phyloP scores from a whole-genome alignment of 1,140 invertebrate species.

The Penaeus chinensis region DNA sequence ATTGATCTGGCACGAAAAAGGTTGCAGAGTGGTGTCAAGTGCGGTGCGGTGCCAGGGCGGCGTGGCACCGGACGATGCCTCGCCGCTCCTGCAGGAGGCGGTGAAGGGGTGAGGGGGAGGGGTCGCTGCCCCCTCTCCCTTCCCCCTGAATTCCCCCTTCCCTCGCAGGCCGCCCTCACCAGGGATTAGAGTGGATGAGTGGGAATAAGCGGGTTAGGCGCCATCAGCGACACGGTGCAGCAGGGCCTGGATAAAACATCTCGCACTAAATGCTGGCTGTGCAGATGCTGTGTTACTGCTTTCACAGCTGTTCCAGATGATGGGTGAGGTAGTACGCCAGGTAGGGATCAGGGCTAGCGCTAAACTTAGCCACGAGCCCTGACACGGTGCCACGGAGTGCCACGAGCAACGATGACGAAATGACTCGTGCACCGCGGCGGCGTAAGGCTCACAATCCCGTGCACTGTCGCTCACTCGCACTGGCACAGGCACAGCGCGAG shows the following conservation, averaged over 20 bases:
- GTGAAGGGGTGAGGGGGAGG: slow-evolving; percentile 15
- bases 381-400: slow-evolving; percentile 42
- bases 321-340: slow-evolving; percentile 34
- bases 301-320: slow-evolving; percentile 18
- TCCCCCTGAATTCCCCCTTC: neutral
- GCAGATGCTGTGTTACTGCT: too few relatives aligned
- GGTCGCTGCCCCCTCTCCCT: slow-evolving; percentile 6
- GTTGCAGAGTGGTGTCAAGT: too few relatives aligned
- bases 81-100: neutral
- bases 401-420: slow-evolving; percentile 22
- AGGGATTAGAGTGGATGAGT: slow-evolving; percentile 32
- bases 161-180: slow-evolving; percentile 21
- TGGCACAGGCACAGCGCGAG: neutral
- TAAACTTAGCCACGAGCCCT: slow-evolving; percentile 43
- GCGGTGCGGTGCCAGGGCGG: too few relatives aligned
- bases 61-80: too few relatives aligned
- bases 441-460: slow-evolving; percentile 32
- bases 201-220: slow-evolving; percentile 21
- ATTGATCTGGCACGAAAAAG: too few relatives aligned
- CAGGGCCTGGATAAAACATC: too few relatives aligned
- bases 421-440: slow-evolving; percentile 11
- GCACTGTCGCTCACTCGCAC: neutral
- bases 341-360: slow-evolving; percentile 39
- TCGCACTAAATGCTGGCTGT: too few relatives aligned
- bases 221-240: neutral